These are phyloP conservation scores for Brevimyrus niger DNA, from an alignment of 2,113 vertebrate genomes.

Conservation along the genomic window DNA sequence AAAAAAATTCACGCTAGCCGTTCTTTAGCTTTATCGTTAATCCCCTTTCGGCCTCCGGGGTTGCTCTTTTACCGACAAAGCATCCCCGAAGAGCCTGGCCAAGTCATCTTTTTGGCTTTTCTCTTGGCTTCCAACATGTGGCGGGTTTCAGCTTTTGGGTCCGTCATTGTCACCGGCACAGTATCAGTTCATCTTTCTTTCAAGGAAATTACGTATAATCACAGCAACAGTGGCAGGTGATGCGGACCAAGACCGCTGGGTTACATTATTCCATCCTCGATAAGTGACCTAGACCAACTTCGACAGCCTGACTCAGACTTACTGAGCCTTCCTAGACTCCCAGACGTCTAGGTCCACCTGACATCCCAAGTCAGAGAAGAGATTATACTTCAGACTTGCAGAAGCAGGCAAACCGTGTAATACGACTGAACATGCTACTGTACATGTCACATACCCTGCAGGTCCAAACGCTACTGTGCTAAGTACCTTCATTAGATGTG, in stretches of 20 bases:
- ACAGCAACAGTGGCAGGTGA: not conserved
- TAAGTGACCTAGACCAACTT: not conserved
- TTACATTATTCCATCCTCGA: not conserved
- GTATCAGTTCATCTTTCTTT: not conserved
- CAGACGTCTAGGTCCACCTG: not conserved
- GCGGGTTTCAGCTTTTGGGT: not conserved
- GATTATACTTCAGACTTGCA: not conserved
- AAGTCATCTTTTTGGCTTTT: not conserved
- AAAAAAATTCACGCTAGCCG: not conserved
- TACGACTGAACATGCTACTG: not conserved
- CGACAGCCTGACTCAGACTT: not conserved
- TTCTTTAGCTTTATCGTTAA: not conserved
- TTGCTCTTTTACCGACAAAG: not conserved
- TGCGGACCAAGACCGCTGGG: not conserved
- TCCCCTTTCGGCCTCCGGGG: not conserved
- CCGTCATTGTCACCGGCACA: not conserved
- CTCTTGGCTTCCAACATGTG: not conserved
- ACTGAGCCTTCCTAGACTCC: not conserved
- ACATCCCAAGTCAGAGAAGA: not conserved
- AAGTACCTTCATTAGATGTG: not conserved
- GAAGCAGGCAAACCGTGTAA: not conserved
- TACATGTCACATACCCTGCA: not conserved
- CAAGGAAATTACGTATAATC: not conserved
- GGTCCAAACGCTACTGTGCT: not conserved
- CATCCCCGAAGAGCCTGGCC: not conserved